Conservation (phyloP, 2,888 invertebrate species). For the Lordiphosa andalusiaca region DNA sequence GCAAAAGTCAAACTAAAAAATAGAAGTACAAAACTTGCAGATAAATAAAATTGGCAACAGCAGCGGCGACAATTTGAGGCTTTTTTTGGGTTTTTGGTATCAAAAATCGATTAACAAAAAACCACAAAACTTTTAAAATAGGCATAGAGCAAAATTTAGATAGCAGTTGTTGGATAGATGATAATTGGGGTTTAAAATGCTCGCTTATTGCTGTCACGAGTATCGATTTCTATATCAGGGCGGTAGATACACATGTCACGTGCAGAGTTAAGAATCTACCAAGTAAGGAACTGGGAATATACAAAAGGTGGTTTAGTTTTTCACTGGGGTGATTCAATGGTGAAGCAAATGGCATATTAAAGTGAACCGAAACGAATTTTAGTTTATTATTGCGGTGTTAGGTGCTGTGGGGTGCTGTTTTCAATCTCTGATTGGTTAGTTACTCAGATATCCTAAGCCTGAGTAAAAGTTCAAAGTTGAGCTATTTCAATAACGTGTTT, state of each 20-base stretch:
- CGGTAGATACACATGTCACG: constrained; percentile 46
- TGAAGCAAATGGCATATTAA: too few relatives aligned
- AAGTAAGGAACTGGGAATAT: constrained; percentile 30
- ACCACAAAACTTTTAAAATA: constrained; percentile 41
- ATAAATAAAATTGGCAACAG: constrained; percentile 70
- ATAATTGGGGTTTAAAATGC: constrained; percentile 65
- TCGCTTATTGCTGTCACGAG: constrained; percentile 67
- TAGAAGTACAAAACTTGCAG: constrained; percentile 48
- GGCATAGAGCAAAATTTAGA: constrained; percentile 30
- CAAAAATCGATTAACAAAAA: constrained; percentile 72
- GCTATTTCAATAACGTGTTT: too few relatives aligned
- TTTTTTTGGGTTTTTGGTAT: constrained; percentile 33
- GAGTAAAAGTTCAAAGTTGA: too few relatives aligned
- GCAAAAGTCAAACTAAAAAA: constrained; percentile 32
- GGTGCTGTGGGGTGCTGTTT: too few relatives aligned
- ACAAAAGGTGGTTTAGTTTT: constrained; percentile 1
- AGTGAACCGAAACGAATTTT: too few relatives aligned
- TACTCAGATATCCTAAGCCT: too few relatives aligned
- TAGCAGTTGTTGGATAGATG: constrained; percentile 23
- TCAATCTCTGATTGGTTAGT: too few relatives aligned
- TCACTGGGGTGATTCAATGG: too few relatives aligned
- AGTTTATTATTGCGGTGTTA: too few relatives aligned
- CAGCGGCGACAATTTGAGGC: constrained; percentile 53
- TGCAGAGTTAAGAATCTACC: constrained; percentile 33
- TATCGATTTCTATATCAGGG: constrained; percentile 69